Evolutionary conservation across 2,113 vertebrate genomes (phyloP), one percentile per base, ranked within the genome.

Genomic region (Corythaixoides concolor): DNA sequence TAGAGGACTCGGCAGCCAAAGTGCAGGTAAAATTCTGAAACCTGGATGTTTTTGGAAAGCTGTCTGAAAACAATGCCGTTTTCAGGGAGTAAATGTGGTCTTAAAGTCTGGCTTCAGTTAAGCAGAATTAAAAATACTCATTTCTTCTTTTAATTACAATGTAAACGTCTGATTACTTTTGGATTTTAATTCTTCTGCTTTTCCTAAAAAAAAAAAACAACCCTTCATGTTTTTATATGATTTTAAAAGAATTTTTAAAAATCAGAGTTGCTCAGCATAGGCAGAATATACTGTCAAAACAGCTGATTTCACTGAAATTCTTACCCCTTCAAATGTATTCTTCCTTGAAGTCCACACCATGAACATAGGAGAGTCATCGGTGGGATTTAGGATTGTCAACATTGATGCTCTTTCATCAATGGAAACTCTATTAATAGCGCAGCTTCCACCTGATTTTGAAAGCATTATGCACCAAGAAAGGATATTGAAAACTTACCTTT

Each of bases 401-500:
- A 3, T 3, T 4, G 93, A 68, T 58, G 69, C 53, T 88, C 28
- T 6, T 66, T 30, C 84, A 56, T 39, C 3, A 8, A 2, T 7
- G 60, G 50, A 27, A 93, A 59, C 81, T 86, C 45, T 47, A 81
- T 85, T 79, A 78, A 69, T 4, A 72, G 78, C 5, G 5, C 45
- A 37, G 77, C 67, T 78, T 69, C 80, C 84, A 28, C 70, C 58
- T 43, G 91, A 26, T 70, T 89, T 50, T 85, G 93, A 91, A 90
- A 92, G 85, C 59, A n/a, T 87, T 86, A 66, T 18, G 50, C 94
- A 68, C 52, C 73, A 86, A 28, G 50, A 59, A 55, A 83, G 33
- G n/a, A 76, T 59, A 76, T 35, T 87, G 92, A 37, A 79, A 96
- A 95, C 94, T 97, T 98, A 99, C 99, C 98, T 99, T 99, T 97